Conservation (phyloP, 2,888 invertebrate genomes). For the Cistogaster globosa region DNA sequence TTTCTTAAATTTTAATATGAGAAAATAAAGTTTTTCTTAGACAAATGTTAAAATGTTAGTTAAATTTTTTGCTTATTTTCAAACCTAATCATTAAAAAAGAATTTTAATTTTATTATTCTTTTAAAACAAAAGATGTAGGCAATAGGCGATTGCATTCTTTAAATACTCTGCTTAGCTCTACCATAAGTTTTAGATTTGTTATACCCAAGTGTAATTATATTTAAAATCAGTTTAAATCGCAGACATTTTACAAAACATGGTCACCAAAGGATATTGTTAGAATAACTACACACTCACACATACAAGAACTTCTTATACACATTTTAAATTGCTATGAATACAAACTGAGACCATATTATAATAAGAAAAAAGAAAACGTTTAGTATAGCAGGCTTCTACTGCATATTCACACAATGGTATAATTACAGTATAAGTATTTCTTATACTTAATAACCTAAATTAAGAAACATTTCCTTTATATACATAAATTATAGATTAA, state of each 20-base stretch:
- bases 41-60: too few relatives aligned
- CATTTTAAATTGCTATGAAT: neutral
- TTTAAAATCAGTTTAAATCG: slow-evolving; percentile 70
- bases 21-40: too few relatives aligned
- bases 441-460: slow-evolving; percentile 65
- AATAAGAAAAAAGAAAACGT: slow-evolving; percentile 32
- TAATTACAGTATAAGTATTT: neutral
- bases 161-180: slow-evolving; percentile 10
- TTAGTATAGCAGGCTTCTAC: slow-evolving; percentile 25
- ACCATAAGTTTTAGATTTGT: slow-evolving; percentile 27
- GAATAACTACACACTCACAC: slow-evolving; percentile 10
- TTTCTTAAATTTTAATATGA: too few relatives aligned
- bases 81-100: too few relatives aligned
- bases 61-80: too few relatives aligned
- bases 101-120: too few relatives aligned
- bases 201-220: slow-evolving; percentile 61
- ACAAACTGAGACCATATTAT: neutral
- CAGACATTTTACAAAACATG: slow-evolving; percentile 71
- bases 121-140: too few relatives aligned
- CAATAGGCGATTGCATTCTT: neutral
- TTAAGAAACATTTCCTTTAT: slow-evolving; percentile 73
- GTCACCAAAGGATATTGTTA: slow-evolving; percentile 67
- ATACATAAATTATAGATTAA: slow-evolving; percentile 70
- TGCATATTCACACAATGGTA: neutral
- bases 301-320: neutral